Evolutionary conservation across 2,113 vertebrate genomes (phyloP).

Genomic region (Cacatua alba): DNA sequence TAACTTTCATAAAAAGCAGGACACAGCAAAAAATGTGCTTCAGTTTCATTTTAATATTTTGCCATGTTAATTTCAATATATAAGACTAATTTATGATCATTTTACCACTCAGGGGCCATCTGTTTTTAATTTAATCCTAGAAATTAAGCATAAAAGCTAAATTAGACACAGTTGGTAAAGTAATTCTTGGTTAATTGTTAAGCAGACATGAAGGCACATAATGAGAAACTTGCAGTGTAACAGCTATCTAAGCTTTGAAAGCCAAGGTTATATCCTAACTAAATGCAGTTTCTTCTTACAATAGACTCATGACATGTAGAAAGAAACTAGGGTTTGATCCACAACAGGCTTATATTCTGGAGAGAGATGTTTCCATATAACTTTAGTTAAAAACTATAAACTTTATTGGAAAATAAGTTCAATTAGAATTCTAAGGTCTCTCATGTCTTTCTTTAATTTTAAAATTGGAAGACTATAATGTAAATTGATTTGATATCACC

Average conservation of each 20-base stretch:
- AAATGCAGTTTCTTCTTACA: neutral
- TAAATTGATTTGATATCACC: neutral
- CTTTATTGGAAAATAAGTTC: neutral
- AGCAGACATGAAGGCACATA: neutral
- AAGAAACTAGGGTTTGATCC: neutral
- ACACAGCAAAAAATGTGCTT: neutral
- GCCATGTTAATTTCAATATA: conserved; percentile 29
- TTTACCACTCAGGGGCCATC: conserved; percentile 38
- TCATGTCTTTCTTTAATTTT: neutral
- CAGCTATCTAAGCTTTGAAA: neutral
- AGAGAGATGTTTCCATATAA: neutral
- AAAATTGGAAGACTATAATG: neutral
- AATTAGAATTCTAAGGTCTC: neutral
- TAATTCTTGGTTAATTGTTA: conserved; percentile 61
- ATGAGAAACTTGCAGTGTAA: neutral
- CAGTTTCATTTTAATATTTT: conserved; percentile 29
- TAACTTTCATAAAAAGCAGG: conserved; percentile 12
- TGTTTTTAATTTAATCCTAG: conserved; percentile 66
- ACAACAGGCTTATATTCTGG: neutral
- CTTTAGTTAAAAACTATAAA: neutral
- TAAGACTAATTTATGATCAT: conserved; percentile 45
- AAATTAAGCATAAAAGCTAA: conserved; percentile 61
- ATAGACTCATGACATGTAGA: neutral
- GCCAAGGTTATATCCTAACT: neutral
- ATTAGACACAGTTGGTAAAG: conserved; percentile 60